Conservation (phyloP, 2,797 vertebrate species). For the Allobates femoralis region DNA sequence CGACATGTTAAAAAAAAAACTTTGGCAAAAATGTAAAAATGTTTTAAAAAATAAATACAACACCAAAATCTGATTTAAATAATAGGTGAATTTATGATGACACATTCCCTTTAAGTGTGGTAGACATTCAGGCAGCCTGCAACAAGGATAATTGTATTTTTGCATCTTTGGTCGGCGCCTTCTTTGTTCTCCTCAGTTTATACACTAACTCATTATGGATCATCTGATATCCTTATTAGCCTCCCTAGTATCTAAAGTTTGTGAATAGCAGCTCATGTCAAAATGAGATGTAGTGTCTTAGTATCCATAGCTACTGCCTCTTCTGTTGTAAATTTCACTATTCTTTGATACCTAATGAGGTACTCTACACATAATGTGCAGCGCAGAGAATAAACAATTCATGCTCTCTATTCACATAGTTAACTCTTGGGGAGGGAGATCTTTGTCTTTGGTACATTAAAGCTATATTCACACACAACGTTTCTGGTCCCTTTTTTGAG, state of each 20-base stretch:
- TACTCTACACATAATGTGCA: not conserved
- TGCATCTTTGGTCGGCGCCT: not conserved
- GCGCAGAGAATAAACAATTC: slow-evolving; percentile 21
- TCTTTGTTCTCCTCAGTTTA: not conserved
- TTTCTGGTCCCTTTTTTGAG: too few relatives aligned
- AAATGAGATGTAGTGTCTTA: not conserved
- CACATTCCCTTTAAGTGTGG: too few relatives aligned
- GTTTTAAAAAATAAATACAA: too few relatives aligned
- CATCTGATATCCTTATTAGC: not conserved
- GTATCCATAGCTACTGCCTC: slow-evolving; percentile 13
- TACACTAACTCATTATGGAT: not conserved
- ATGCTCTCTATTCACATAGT: slow-evolving; percentile 1
- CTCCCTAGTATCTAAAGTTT: not conserved
- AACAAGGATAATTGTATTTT: too few relatives aligned
- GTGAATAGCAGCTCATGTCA: slow-evolving; percentile 1
- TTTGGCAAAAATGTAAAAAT: too few relatives aligned
- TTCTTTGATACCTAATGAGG: slow-evolving; percentile 52
- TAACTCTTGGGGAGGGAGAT: not conserved
- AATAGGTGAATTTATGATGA: too few relatives aligned
- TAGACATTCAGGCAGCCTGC: too few relatives aligned
- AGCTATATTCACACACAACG: too few relatives aligned
- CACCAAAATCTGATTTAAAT: too few relatives aligned
- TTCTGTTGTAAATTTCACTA: not conserved
- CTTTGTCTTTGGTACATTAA: not conserved
- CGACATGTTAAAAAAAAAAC: too few relatives aligned